A percentile compares a stretch with the other conserved stretches of the same genome.
Conservation (phyloP, 2,797 vertebrate species). For the Urophycis tenuis region DNA sequence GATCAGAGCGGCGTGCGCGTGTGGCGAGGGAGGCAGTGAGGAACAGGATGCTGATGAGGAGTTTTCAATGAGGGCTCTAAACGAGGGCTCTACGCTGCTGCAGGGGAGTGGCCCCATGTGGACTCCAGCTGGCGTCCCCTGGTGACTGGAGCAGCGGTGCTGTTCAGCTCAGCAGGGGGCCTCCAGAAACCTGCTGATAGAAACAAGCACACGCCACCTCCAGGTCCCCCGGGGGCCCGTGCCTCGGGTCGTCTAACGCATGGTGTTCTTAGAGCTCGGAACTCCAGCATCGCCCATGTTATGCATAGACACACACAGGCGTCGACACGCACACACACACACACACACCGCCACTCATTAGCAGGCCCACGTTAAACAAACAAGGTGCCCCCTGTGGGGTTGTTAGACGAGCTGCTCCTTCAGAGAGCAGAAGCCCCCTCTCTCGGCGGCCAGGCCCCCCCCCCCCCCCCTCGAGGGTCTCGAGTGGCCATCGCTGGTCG, state of each 20-base stretch:
- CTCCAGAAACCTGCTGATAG: slow-evolving; percentile 54
- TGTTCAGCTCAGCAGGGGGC: slow-evolving; percentile 60
- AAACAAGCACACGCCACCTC: slow-evolving; percentile 64
- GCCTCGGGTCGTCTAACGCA: slow-evolving; percentile 52
- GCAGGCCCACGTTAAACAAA: slow-evolving; percentile 50
- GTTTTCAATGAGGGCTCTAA: slow-evolving; percentile 48
- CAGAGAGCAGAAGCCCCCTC: slow-evolving; percentile 43
- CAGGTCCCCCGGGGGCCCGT: slow-evolving; percentile 42
- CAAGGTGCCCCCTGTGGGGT: slow-evolving; percentile 47
- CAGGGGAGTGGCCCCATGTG: slow-evolving; percentile 39
- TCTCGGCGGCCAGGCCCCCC: slow-evolving; percentile 30
- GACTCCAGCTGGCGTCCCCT: slow-evolving; percentile 59
- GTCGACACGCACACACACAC: too few species aligned
- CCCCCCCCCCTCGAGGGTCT: too few species aligned
- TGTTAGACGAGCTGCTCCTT: slow-evolving; percentile 28
- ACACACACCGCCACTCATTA: slow-evolving; percentile 53
- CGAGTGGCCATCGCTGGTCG: too few species aligned
- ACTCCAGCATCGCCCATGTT: slow-evolving; percentile 48
- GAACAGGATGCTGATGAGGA: slow-evolving; percentile 40
- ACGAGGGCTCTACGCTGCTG: slow-evolving; percentile 48
- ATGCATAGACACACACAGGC: slow-evolving; percentile 38
- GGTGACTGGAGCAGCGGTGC: slow-evolving; percentile 46
- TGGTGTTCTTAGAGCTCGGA: slow-evolving; percentile 49
- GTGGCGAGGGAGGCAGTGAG: background rate
- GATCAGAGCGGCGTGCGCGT: too few species aligned